Evolutionary conservation across 2,113 vertebrate genomes (phyloP), one percentile per base, ranked within the genome.

Genomic region (Syngnathus typhle): DNA sequence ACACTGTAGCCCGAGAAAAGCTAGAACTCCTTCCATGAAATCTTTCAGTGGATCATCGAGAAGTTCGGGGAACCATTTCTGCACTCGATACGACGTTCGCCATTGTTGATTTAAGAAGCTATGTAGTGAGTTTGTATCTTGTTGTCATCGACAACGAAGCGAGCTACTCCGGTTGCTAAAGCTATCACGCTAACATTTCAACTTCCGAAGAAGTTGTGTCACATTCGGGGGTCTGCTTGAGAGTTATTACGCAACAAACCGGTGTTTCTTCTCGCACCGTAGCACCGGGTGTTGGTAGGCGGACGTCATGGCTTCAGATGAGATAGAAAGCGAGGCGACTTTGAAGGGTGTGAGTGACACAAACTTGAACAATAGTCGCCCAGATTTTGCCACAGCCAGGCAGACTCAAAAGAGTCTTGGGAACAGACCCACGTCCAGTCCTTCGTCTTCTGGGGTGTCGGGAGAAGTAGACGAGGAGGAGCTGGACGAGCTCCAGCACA

Each of bases 241-340:
- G 60, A 39, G 37, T 18, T 4, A 44, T 13, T 27, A 65, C 10
- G 1, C 10, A 11, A 58, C 5, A 32, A 46, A 13, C 46, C 32
- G 6, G 59, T 3, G 23, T 64, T 74, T 65, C 38, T 63, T 16
- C 11, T 11, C 60, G 52, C 62, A 58, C 68, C 52, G 67, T 59
- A 11, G 38, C 41, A 13, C 7, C 19, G 55, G 18, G 64, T 32
- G 59, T 56, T 54, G 47, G 60, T 41, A 32, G 59, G 54, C 43
- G 27, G 66, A 65, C 61, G 46, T 68, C n/a, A 90, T 92, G 91
- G 90, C 88, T 69, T 81, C 90, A 65, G 88, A 89, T 70, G 81
- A 77, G 69, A 76, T 76, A 13, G 85, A 83, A 71, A 78, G 75
- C 46, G 86, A 88, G 60, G 82, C 72, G 15, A 82, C 69, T 64